phyloP scores from a whole-genome alignment of 2,888 invertebrate species.

The Agrotis puta region DNA sequence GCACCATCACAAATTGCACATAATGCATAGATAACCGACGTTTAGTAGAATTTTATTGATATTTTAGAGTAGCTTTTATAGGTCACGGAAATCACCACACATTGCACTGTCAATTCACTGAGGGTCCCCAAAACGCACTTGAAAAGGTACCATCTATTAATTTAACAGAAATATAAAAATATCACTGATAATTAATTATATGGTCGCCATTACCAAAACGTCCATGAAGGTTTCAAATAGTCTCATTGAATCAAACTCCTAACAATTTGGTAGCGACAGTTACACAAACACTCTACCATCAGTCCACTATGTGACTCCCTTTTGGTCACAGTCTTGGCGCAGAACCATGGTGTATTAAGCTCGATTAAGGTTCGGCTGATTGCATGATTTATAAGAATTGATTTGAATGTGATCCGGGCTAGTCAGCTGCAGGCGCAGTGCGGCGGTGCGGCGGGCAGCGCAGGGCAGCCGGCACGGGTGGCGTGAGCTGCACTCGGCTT shows the following conservation, averaged over 20 bases:
- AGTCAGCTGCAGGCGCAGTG: constrained; percentile 53
- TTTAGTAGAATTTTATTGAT: neutral
- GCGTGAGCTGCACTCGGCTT: constrained; percentile 84
- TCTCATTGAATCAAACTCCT: constrained; percentile 19
- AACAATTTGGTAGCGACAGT: constrained; percentile 32
- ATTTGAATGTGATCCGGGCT: constrained; percentile 64
- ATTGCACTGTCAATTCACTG: constrained; percentile 6
- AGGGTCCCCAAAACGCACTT: neutral
- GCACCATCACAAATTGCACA: neutral
- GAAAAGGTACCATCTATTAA: neutral
- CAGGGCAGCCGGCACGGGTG: constrained; percentile 63
- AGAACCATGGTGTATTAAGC: constrained; percentile 50
- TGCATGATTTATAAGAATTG: constrained; percentile 72
- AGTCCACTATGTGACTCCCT: constrained; percentile 32
- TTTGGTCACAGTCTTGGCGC: constrained; percentile 35
- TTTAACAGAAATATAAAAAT: constrained; percentile 7
- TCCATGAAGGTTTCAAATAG: constrained; percentile 15
- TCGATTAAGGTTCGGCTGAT: constrained; percentile 66
- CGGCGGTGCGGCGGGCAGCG: constrained; percentile 44
- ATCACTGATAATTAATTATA: neutral
- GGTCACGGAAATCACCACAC: constrained; percentile 24
- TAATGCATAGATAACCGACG: neutral
- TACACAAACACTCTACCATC: constrained; percentile 43
- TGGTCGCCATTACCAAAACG: neutral
- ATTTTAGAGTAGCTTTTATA: neutral